A percentile compares a stretch with the other conserved stretches of the same genome.
Conservation (phyloP, 1,140 invertebrate genomes). For the Spodoptera frugiperda region DNA sequence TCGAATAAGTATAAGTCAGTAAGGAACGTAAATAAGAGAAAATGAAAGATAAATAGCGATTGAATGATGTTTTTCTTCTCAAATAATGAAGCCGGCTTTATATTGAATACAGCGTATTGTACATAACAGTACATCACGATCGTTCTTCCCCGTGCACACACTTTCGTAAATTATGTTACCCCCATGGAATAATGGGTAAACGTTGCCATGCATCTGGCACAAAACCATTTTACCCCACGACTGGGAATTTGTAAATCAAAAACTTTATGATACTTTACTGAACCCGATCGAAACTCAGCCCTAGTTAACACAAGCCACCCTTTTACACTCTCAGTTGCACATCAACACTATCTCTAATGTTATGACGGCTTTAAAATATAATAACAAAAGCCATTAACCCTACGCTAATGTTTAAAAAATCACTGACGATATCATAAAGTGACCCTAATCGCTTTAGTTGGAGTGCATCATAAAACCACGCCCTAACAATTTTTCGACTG, state of each 20-base stretch:
- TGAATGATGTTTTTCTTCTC: background rate
- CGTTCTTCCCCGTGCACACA: too few species aligned
- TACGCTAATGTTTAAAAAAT: constrained; percentile 24
- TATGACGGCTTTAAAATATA: constrained; percentile 16
- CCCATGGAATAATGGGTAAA: too few species aligned
- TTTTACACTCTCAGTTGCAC: too few species aligned
- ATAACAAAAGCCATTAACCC: constrained; percentile 21
- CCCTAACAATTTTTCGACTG: constrained; percentile 44
- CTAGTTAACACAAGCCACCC: too few species aligned
- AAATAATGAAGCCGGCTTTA: background rate
- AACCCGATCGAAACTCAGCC: too few species aligned
- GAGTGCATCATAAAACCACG: constrained; percentile 44
- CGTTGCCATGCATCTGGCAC: too few species aligned
- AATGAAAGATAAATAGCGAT: background rate
- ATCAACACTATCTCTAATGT: background rate
- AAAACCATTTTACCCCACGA: too few species aligned
- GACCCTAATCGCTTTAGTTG: constrained; percentile 41
- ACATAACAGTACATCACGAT: background rate
- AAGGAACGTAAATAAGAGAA: background rate
- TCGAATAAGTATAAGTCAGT: background rate
- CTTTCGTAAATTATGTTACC: too few species aligned
- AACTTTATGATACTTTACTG: too few species aligned
- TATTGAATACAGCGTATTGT: background rate
- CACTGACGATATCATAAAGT: constrained; percentile 5
- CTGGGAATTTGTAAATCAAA: too few species aligned